Base-by-base conservation (phyloP, 2,113 vertebrate species). In the Mandrillus leucophaeus region DNA sequence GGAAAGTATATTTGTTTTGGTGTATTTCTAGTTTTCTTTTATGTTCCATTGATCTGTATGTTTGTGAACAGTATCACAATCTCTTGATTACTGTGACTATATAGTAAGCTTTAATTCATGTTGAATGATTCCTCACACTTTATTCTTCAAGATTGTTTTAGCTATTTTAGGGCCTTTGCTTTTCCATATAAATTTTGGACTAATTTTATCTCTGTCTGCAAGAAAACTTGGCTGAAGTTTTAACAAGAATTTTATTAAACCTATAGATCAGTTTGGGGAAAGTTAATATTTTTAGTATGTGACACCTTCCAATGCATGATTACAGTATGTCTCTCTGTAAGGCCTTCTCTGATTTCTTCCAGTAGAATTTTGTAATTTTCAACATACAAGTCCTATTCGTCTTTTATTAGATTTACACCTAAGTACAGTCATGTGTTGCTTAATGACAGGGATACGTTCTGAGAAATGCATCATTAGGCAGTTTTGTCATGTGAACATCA, bases 321-420 rank as follows among this genome's bases (percentile, higher is more conserved):
- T 45, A 76, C 16, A 68, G 45, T 76, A 66, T 91, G 48, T 94
- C 92, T 82, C 48, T 93, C 59, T 50, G 76, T 96, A 75, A 78
- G 66, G 50, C 22, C 22, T 32, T 73, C 20, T 88, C 59, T 76
- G 52, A 59, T 88, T 96, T 52, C 50, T 95, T 30, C 38, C 17
- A n/a, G 87, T 32, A 32, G 59, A 40, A 78, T 83, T 83, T 95
- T 59, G 10, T 61, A 88, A 78, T 83, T 95, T 88, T 88, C 70
- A 70, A 30, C 35, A n/a, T 85, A 30, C 2, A 96, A 61, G 50
- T 50, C 59, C 66, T 76, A 13, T 70, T 40, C 22, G 2, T 83
- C 45, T 88, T 95, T 83, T 50, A 6, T 83, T 70, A 76, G 45
- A 76, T 82, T 82, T 92, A 75, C 6, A 61, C 35, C 38, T 80